Evolutionary conservation across 2,113 vertebrate genomes (phyloP).

Genomic region (Ia io): DNA sequence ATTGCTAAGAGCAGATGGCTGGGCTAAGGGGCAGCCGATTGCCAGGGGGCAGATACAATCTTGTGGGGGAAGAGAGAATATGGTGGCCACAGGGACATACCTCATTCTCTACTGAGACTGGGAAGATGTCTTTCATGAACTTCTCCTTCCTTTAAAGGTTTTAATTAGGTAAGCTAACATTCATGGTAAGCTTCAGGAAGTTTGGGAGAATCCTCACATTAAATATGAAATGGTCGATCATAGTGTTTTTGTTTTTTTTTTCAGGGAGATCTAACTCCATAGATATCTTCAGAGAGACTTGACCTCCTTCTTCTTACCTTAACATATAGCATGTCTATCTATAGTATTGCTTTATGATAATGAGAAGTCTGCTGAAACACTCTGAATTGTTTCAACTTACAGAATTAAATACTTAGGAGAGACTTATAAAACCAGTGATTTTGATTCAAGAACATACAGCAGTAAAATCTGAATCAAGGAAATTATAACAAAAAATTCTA

Average conservation of each 20-base stretch:
- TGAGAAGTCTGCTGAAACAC: background rate
- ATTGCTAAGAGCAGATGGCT: conserved; percentile 83
- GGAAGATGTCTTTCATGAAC: background rate
- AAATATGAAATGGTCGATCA: background rate
- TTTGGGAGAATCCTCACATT: background rate
- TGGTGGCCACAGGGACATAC: background rate
- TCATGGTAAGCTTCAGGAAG: background rate
- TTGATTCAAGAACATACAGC: background rate
- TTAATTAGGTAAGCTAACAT: background rate
- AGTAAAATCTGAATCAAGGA: background rate
- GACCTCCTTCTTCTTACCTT: background rate
- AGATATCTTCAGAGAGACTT: background rate
- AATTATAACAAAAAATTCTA: background rate
- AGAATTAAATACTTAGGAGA: background rate
- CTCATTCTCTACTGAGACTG: conserved; percentile 40
- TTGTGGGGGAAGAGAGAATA: conserved; percentile 60
- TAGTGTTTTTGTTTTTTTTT: background rate
- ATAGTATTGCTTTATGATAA: background rate
- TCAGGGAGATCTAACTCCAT: background rate
- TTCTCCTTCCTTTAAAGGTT: background rate
- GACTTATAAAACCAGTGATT: background rate
- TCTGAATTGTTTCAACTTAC: background rate
- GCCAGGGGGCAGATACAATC: conserved; percentile 80
- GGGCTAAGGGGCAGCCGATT: conserved; percentile 82
- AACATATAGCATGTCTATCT: background rate